Conservation (phyloP, 2,888 invertebrate genomes). For the Callosobruchus maculatus region DNA sequence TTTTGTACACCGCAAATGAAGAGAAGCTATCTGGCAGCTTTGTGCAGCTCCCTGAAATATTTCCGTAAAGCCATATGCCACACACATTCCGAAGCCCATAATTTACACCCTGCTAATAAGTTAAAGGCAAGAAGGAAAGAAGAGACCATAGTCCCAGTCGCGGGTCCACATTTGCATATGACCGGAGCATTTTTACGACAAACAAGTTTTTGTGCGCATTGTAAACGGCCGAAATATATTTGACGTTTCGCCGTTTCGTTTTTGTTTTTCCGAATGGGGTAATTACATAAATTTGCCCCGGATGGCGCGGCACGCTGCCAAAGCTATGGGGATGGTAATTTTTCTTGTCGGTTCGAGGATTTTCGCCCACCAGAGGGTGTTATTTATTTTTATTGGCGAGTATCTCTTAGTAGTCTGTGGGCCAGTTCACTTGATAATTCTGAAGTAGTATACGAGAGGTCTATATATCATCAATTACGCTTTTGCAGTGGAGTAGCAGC, state of each 20-base stretch:
- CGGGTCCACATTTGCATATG: not conserved
- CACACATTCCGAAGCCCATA: not conserved
- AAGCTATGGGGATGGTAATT: not conserved
- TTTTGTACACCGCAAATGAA: not conserved
- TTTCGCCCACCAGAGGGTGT: not conserved
- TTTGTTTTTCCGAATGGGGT: conserved; percentile 11
- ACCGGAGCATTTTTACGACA: conserved; percentile 14
- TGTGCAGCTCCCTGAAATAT: not conserved
- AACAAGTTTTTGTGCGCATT: conserved; percentile 21
- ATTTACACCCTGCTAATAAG: not conserved
- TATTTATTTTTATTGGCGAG: not conserved
- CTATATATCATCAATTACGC: not conserved
- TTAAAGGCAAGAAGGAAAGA: not conserved
- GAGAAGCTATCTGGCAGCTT: not conserved
- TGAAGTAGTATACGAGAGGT: not conserved
- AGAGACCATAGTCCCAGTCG: not conserved
- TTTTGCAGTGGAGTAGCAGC: too few relatives aligned
- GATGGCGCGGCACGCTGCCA: not conserved
- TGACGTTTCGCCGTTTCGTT: conserved; percentile 16
- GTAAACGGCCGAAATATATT: conserved; percentile 20
- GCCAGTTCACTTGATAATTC: not conserved
- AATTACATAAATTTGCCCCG: conserved; percentile 18
- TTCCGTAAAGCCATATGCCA: not conserved
- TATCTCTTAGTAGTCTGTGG: too few relatives aligned
- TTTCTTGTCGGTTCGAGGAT: not conserved